A percentile compares a stretch with the other conserved stretches of the same genome.
Conservation (phyloP, 2,113 vertebrate genomes). For the Pteronura brasiliensis region DNA sequence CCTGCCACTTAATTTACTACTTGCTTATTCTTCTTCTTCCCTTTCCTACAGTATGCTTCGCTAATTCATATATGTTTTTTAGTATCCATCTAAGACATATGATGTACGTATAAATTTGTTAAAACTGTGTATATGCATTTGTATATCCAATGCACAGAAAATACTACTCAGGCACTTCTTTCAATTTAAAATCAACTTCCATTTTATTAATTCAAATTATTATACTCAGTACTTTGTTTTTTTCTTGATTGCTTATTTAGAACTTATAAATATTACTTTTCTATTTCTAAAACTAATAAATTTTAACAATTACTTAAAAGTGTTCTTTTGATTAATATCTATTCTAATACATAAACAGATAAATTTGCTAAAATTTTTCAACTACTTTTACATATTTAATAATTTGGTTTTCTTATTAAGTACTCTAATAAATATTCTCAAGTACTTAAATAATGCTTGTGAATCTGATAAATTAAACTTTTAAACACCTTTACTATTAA, state of each 20-base stretch:
- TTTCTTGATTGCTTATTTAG: slow-evolving; percentile 40
- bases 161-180: not conserved
- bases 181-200: slow-evolving; percentile 11
- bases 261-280: not conserved
- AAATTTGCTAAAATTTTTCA: slow-evolving; percentile 48
- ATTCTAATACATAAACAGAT: not conserved
- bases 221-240: slow-evolving; percentile 3
- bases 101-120: not conserved
- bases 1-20: not conserved
- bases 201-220: slow-evolving; percentile 6
- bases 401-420: slow-evolving; percentile 41
- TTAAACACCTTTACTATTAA: slow-evolving; percentile 58
- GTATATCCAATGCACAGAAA: not conserved
- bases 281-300: slow-evolving; percentile 11
- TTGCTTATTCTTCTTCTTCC: not conserved
- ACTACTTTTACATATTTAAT: slow-evolving; percentile 55
- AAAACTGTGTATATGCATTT: not conserved
- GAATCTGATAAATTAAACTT: slow-evolving; percentile 55
- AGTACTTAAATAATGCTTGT: slow-evolving; percentile 50
- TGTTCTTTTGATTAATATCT: slow-evolving; percentile 52
- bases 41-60: not conserved
- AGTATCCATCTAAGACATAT: not conserved
- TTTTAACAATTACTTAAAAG: slow-evolving; percentile 46
- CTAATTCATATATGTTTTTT: not conserved
- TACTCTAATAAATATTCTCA: slow-evolving; percentile 47